Evolutionary conservation across 2,888 invertebrate genomes (phyloP).

Genomic region (Callyntrura sp.): DNA sequence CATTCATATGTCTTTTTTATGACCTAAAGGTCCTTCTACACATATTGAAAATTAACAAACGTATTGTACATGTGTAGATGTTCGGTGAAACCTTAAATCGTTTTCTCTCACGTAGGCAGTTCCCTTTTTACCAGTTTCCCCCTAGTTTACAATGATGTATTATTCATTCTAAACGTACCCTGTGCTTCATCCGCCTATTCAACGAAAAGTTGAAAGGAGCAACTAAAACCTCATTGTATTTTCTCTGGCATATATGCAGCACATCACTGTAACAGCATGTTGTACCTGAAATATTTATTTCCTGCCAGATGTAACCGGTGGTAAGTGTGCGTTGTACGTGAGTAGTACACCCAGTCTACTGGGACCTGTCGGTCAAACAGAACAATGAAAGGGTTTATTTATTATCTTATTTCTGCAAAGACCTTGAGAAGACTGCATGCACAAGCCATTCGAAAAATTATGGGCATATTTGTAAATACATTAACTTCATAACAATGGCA

Average conservation of each 20-base stretch:
- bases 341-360: too few relatives aligned
- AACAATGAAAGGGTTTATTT: too few relatives aligned
- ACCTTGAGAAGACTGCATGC: conserved; percentile 40
- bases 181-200: conserved; percentile 10
- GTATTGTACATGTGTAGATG: too few relatives aligned
- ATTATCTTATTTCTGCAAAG: not conserved
- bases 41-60: too few relatives aligned
- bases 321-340: not conserved
- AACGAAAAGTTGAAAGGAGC: not conserved
- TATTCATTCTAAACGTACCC: conserved; percentile 43
- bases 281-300: not conserved
- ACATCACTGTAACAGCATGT: not conserved
- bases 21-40: too few relatives aligned
- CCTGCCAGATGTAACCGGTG: not conserved
- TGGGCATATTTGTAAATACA: too few relatives aligned
- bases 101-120: too few relatives aligned
- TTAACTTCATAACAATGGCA: too few relatives aligned
- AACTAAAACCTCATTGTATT: conserved; percentile 7
- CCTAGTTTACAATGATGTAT: not conserved
- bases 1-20: too few relatives aligned
- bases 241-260: not conserved
- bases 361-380: too few relatives aligned
- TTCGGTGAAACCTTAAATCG: too few relatives aligned
- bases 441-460: not conserved
- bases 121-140: not conserved